Evolutionary conservation across 1,140 invertebrate genomes (phyloP).

Genomic region (Gonatopus flavifemur): DNA sequence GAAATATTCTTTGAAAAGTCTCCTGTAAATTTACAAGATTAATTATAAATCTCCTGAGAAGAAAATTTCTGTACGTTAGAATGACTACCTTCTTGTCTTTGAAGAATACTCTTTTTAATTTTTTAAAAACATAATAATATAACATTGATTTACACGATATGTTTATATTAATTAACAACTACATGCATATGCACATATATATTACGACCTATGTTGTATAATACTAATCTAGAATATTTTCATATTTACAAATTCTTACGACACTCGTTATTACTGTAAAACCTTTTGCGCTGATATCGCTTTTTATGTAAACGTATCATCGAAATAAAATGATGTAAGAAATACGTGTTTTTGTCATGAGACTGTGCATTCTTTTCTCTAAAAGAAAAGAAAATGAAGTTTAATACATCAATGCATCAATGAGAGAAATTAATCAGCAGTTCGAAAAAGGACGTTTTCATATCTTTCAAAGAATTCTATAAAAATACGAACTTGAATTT

Average conservation of each 20-base stretch:
- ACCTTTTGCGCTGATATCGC: background rate
- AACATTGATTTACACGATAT: conserved; percentile 20
- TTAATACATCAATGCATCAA: no score
- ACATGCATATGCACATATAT: conserved; percentile 31
- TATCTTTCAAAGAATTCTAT: conserved; percentile 1
- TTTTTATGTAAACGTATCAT: conserved; percentile 19
- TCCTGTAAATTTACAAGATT: no score
- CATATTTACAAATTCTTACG: conserved; percentile 32
- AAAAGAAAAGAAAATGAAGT: no score
- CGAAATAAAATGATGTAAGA: conserved; percentile 9
- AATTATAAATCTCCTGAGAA: no score
- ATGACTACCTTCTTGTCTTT: no score
- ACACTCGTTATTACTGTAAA: conserved; percentile 17
- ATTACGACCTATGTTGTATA: conserved; percentile 17
- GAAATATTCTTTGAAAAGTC: no score
- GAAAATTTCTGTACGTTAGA: no score
- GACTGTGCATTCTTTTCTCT: no score
- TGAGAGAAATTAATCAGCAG: no score
- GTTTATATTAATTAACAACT: conserved; percentile 23
- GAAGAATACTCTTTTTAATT: conserved; percentile 22
- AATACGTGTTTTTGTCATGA: conserved; percentile 12
- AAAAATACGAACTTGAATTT: conserved; percentile 4
- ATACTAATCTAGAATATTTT: conserved; percentile 16
- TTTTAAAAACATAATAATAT: conserved; percentile 26
- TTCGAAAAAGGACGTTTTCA: no score